phyloP scores from a whole-genome alignment of 2,888 invertebrate species.

The Nomada fabriciana region DNA sequence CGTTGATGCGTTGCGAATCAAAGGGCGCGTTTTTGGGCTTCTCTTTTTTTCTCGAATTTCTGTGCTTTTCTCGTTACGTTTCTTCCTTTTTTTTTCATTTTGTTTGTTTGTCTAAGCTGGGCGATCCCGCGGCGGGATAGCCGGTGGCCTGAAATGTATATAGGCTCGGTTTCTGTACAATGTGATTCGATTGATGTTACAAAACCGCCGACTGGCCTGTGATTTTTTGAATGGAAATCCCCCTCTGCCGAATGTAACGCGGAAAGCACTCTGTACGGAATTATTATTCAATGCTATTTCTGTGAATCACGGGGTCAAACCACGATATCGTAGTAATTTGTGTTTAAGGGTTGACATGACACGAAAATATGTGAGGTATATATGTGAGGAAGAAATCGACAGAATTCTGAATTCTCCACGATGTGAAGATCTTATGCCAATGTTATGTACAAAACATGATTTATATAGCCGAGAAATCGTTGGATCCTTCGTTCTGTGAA shows the following conservation, averaged over 20 bases:
- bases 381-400: no score
- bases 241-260: neutral
- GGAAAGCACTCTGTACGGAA: neutral
- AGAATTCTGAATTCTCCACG: no score
- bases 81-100: neutral
- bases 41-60: no score
- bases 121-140: neutral
- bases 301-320: no score
- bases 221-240: conserved; percentile 11
- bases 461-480: no score
- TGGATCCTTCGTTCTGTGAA: no score
- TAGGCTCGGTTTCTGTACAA: neutral
- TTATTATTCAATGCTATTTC: no score
- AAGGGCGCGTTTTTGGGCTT: conserved; percentile 25
- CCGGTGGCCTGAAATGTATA: neutral
- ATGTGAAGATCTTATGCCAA: no score
- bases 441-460: no score
- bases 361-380: no score
- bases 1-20: conserved; percentile 28
- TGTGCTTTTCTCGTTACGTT: neutral
- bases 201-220: neutral
- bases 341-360: no score
- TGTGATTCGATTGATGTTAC: conserved; percentile 31
- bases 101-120: neutral
- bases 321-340: no score